Evolutionary conservation across 2,888 invertebrate species (phyloP), one percentile per base, ranked within the genome.

Genomic region (Dorcus hopei): DNA sequence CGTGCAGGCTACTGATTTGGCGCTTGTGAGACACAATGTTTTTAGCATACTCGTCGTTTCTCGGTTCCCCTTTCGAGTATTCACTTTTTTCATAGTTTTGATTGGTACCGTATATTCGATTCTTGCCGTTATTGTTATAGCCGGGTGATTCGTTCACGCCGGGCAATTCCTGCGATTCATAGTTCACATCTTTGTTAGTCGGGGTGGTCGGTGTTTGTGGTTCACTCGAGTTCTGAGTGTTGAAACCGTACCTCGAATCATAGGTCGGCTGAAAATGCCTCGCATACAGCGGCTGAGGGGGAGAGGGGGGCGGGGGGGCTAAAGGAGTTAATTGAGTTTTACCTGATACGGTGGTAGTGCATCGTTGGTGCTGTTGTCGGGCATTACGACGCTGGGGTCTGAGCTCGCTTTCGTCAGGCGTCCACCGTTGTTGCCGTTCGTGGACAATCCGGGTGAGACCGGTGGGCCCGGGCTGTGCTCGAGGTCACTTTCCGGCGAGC

Each of bases 401-500:
- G 95, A 95, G 61, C 93, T 95, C 45, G 93, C 91, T 78, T 94
- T 91, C 43, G 85, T 82, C 65, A 87, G 74, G 45, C 82, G 74
- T 11, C 78, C 78, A 16, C 68, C 69, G 62, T 78, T 80, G 68
- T 79, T 79, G 82, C 87, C 79, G 83, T 82, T 80, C 83, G 63
- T 61, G 70, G 87, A 74, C 80, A 82, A 73, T 80, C 80, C 75
- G 76, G 83, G 74, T 3, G 73, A 71, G 68, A 83, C 80, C 65
- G 85, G 85, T 63, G 87, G 87, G 70, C 87, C 87, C 62, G 87
- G 87, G 76, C 91, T 92, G 75, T 92, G 87, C 77, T 96, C 96
- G 79, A 93, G 84, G 81, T 97, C 97, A 77, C 94, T 95, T 82
- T 97, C 96, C 65, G 95, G 95, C 77, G 95, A 95, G 75, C 95